phyloP scores from a whole-genome alignment of 2,888 invertebrate species.

The Plagodis dolabraria region DNA sequence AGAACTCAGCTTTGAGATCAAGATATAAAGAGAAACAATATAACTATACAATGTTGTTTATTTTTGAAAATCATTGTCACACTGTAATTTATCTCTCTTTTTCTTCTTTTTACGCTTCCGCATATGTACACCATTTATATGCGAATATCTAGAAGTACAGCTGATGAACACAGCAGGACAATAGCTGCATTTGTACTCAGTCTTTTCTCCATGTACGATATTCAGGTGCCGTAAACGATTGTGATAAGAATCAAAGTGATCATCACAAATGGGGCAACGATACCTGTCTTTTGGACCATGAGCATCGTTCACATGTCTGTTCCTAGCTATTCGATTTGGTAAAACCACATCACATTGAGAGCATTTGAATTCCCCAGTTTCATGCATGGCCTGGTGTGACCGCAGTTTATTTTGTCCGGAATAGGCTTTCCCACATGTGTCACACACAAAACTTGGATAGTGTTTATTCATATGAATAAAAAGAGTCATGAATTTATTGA shows the following conservation, averaged over 20 bases:
- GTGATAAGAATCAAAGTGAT: constrained; percentile 58
- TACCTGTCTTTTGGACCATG: constrained; percentile 62
- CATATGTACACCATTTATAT: constrained; percentile 64
- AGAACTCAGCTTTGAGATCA: neutral
- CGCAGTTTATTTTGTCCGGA: constrained; percentile 68
- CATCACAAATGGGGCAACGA: constrained; percentile 62
- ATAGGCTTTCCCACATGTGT: constrained; percentile 76
- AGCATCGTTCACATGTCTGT: constrained; percentile 49
- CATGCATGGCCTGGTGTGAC: constrained; percentile 67
- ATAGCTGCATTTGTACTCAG: constrained; percentile 56
- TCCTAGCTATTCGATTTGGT: constrained; percentile 50
- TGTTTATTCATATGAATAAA: constrained; percentile 74
- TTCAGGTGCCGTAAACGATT: constrained; percentile 58
- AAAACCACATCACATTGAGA: constrained; percentile 69
- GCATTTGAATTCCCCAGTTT: constrained; percentile 66
- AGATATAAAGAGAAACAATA: neutral
- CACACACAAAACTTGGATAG: constrained; percentile 70
- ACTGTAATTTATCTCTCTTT: constrained; percentile 11
- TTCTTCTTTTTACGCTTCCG: constrained; percentile 38
- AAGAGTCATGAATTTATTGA: constrained; percentile 57
- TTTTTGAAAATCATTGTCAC: constrained; percentile 8
- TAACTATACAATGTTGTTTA: constrained; percentile 1
- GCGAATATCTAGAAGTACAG: constrained; percentile 64
- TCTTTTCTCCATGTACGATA: constrained; percentile 55
- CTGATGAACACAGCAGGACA: constrained; percentile 60